Evolutionary conservation across 2,888 invertebrate genomes (phyloP).

Genomic region (Torymus auratus): DNA sequence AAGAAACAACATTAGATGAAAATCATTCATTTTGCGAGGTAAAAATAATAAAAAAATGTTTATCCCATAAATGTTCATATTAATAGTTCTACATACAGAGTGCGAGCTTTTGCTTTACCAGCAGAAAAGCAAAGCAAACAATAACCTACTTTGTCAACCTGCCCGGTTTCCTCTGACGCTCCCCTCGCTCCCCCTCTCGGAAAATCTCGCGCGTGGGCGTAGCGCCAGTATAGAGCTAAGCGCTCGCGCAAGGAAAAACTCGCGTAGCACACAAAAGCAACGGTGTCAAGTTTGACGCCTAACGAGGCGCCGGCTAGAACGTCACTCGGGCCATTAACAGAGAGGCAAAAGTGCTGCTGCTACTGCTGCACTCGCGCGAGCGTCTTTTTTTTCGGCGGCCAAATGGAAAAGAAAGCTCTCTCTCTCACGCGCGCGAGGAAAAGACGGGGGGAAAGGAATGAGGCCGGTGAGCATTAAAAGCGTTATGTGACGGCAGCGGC

Average conservation of each 20-base stretch:
- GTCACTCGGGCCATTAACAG: slow-evolving; percentile 22
- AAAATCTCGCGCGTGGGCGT: no score
- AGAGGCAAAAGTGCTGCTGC: slow-evolving; percentile 24
- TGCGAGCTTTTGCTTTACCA: no score
- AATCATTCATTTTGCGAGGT: no score
- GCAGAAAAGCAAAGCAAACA: no score
- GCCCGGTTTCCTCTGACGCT: no score
- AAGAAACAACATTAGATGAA: no score
- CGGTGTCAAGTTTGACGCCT: slow-evolving; percentile 48
- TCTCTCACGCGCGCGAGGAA: background rate
- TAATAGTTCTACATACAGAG: no score
- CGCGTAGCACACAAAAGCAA: slow-evolving; percentile 15
- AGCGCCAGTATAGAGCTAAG: background rate
- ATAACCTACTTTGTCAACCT: no score
- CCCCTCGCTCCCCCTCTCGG: no score
- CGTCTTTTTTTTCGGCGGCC: slow-evolving; percentile 27
- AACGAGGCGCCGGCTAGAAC: slow-evolving; percentile 34
- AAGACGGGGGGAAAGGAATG: slow-evolving; percentile 30
- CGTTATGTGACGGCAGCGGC: slow-evolving; percentile 6
- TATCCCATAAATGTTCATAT: no score
- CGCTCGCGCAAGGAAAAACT: slow-evolving; percentile 3
- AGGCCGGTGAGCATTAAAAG: slow-evolving; percentile 29
- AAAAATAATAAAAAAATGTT: no score
- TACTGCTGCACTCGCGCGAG: background rate
- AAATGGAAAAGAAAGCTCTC: slow-evolving; percentile 42